Percentiles rank a stretch among this genome's conserved stretches.
phyloP scores from a whole-genome alignment of 2,888 invertebrate species.

The Cantharis nigra region DNA sequence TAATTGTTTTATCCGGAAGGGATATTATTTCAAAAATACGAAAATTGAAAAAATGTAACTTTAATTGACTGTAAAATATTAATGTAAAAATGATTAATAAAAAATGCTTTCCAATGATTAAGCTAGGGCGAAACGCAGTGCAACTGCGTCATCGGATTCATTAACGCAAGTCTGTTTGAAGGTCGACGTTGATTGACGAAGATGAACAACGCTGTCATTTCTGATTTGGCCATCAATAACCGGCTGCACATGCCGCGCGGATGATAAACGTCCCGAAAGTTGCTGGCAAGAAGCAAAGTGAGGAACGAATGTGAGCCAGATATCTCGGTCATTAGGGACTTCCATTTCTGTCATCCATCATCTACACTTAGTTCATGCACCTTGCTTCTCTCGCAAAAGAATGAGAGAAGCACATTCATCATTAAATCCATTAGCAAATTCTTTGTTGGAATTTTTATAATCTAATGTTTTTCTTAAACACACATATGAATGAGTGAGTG shows the following conservation, averaged over 20 bases:
- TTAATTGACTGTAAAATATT: neutral
- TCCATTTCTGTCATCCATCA: constrained; percentile 52
- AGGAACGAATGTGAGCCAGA: constrained; percentile 48
- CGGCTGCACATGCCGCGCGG: constrained; percentile 46
- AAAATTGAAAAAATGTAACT: neutral
- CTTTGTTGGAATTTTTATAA: constrained; percentile 23
- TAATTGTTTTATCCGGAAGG: too few relatives aligned
- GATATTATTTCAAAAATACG: too few relatives aligned
- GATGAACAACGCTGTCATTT: constrained; percentile 55
- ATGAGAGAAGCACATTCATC: constrained; percentile 36
- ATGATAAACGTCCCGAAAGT: constrained; percentile 52
- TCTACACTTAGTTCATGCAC: constrained; percentile 37
- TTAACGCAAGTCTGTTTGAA: constrained; percentile 44
- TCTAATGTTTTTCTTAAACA: constrained; percentile 13
- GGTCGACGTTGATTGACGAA: constrained; percentile 51
- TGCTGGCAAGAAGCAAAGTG: constrained; percentile 47
- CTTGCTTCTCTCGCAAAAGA: constrained; percentile 37
- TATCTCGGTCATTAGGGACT: constrained; percentile 53
- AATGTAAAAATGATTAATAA: neutral
- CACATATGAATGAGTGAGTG: neutral
- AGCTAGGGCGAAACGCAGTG: constrained; percentile 29
- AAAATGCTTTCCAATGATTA: neutral
- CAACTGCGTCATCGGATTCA: constrained; percentile 47
- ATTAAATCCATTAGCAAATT: constrained; percentile 38
- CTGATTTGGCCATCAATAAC: constrained; percentile 56